Percentiles rank a stretch among this genome's conserved stretches.
phyloP scores from a whole-genome alignment of 2,113 vertebrate species.

The Oncorhynchus masou region DNA sequence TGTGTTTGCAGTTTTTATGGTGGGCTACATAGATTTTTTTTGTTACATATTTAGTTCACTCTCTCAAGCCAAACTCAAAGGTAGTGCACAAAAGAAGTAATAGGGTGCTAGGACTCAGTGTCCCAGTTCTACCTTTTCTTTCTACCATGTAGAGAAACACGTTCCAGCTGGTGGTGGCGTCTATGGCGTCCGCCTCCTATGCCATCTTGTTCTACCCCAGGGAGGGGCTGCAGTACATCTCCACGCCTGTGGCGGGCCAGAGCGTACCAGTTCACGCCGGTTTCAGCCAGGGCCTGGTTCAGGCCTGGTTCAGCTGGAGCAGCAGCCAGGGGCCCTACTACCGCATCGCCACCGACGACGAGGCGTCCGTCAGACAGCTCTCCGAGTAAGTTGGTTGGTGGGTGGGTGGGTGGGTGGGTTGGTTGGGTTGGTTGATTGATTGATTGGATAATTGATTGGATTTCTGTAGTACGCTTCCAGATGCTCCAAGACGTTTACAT shows the following conservation, averaged over 20 bases:
- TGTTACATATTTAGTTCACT: not conserved
- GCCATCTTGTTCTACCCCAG: constrained; percentile 89
- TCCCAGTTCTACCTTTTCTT: not conserved
- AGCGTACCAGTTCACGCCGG: constrained; percentile 71
- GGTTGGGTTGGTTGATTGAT: too few species aligned
- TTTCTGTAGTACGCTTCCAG: too few species aligned
- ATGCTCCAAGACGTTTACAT: too few species aligned
- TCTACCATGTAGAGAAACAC: constrained; percentile 82
- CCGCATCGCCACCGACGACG: constrained; percentile 70
- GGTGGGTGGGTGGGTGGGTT: too few species aligned
- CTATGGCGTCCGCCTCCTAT: constrained; percentile 75
- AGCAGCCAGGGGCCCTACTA: constrained; percentile 72
- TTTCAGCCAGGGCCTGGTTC: constrained; percentile 80
- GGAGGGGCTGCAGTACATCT: constrained; percentile 80
- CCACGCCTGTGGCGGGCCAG: constrained; percentile 68
- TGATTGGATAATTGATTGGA: too few species aligned
- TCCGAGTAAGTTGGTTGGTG: constrained; percentile 73
- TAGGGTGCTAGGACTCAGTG: not conserved
- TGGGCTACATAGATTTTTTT: not conserved
- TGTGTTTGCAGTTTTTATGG: too few species aligned
- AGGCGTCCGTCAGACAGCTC: constrained; percentile 77
- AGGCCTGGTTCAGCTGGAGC: constrained; percentile 67
- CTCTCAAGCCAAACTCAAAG: not conserved
- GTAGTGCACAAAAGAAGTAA: too few species aligned
- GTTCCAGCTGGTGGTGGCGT: constrained; percentile 86